Conservation (phyloP, 2,888 invertebrate species). For the Nephrotoma flavescens region DNA sequence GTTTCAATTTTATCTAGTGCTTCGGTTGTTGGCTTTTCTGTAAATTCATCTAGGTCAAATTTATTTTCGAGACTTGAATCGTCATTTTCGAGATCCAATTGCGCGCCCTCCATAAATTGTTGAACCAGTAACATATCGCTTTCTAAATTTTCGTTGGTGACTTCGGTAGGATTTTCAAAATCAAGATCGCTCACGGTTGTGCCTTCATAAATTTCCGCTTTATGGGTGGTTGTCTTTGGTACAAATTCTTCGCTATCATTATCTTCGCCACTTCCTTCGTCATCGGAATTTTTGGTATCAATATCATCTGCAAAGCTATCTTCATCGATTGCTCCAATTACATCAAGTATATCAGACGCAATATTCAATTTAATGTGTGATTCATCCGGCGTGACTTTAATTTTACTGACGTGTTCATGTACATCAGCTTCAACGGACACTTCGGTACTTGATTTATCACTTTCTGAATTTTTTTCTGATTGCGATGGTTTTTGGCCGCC, state of each 20-base stretch:
- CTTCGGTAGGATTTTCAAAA: background rate
- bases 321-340: slow-evolving; percentile 8
- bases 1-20: background rate
- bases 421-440: slow-evolving; percentile 3
- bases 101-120: background rate
- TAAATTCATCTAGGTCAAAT: background rate
- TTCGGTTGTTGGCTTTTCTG: background rate
- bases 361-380: background rate
- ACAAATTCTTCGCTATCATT: background rate
- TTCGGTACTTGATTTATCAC: background rate
- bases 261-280: background rate
- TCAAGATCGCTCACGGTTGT: background rate
- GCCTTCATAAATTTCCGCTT: background rate
- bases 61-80: background rate
- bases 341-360: slow-evolving; percentile 4
- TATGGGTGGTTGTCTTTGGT: background rate
- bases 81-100: background rate
- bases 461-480: background rate
- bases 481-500: background rate
- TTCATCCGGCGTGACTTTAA: background rate
- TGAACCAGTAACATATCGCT: background rate
- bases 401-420: background rate
- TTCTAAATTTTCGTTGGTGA: background rate
- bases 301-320: background rate
- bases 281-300: background rate